These are phyloP conservation scores for Dryobotodes eremita DNA, from an alignment of 2,888 invertebrate species.

Conservation along the genomic window DNA sequence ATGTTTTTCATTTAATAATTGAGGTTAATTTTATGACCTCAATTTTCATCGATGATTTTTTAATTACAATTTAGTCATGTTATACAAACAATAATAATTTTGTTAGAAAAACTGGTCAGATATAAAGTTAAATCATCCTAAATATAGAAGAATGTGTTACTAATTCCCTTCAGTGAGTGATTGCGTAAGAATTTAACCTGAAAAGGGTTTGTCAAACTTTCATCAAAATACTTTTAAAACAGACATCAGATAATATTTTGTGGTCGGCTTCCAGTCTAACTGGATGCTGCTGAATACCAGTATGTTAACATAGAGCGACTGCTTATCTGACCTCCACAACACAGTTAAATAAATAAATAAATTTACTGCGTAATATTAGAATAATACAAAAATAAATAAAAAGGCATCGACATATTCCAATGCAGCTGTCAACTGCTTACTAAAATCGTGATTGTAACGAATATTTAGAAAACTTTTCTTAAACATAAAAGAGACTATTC, in stretches of 20 bases:
- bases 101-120: background rate
- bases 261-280: background rate
- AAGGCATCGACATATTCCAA: too few relatives aligned
- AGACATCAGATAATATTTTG: background rate
- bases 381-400: too few relatives aligned
- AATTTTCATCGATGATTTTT: background rate
- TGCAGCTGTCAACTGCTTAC: too few relatives aligned
- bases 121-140: background rate
- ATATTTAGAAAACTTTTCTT: too few relatives aligned
- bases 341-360: too few relatives aligned
- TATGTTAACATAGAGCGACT: too few relatives aligned
- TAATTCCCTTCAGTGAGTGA: too few relatives aligned
- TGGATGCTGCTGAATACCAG: background rate
- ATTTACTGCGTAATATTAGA: too few relatives aligned
- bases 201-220: background rate
- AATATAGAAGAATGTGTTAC: background rate
- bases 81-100: background rate
- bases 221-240: background rate
- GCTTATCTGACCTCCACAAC: background rate
- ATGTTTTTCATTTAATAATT: background rate
- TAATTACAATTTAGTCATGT: background rate
- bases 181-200: too few relatives aligned
- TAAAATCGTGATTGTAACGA: too few relatives aligned
- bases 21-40: too few relatives aligned
- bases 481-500: background rate